Conservation (phyloP, 2,888 invertebrate species). For the Cerastis rubricosa region DNA sequence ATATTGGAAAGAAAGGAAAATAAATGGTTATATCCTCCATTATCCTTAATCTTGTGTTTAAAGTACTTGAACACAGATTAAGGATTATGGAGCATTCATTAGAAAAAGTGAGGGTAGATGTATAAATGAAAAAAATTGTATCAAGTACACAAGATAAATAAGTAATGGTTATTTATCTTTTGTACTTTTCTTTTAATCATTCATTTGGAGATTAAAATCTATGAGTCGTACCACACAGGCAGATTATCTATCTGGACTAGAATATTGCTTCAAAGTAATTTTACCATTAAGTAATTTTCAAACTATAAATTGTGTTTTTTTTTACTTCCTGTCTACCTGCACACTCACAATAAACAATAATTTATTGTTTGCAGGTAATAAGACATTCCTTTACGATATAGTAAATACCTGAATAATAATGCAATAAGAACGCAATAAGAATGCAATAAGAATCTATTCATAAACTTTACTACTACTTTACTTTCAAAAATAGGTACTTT, state of each 20-base stretch:
- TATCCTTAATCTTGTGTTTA: not conserved
- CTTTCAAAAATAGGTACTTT: not conserved
- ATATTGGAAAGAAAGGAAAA: not conserved
- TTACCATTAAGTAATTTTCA: not conserved
- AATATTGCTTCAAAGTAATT: not conserved
- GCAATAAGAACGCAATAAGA: too few relatives aligned
- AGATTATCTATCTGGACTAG: not conserved
- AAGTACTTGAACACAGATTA: not conserved
- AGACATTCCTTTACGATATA: not conserved
- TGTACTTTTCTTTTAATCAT: too few relatives aligned
- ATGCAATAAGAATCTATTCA: not conserved
- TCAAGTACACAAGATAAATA: conserved; percentile 16
- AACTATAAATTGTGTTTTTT: not conserved
- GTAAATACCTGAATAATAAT: not conserved
- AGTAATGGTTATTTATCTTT: too few relatives aligned
- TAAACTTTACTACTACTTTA: not conserved
- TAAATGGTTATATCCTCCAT: not conserved
- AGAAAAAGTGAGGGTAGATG: not conserved
- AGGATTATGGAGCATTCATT: not conserved
- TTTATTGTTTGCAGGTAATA: not conserved
- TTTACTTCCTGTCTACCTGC: not conserved
- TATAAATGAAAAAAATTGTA: not conserved
- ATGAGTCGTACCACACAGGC: not conserved
- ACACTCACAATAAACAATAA: not conserved
- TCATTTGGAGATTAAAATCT: not conserved